Percentiles rank a stretch among this genome's conserved stretches.
Conservation (phyloP, 2,888 invertebrate species). For the Tetragonisca angustula region DNA sequence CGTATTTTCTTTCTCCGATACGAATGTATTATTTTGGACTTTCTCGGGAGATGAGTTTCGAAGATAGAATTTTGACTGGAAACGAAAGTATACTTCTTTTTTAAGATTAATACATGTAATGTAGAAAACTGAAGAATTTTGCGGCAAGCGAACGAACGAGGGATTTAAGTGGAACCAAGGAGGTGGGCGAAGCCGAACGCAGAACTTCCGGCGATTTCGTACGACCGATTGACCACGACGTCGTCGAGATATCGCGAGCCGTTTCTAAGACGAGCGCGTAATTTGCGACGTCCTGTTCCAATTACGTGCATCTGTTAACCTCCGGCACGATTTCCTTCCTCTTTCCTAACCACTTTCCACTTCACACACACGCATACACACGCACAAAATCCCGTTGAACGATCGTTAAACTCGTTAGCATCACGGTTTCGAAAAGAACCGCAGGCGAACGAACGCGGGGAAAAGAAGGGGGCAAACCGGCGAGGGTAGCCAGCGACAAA, state of each 20-base stretch:
- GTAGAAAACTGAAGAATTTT: no score
- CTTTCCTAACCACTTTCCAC: background rate
- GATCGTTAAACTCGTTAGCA: constrained; percentile 34
- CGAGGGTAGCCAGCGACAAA: constrained; percentile 63
- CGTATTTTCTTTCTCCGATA: background rate
- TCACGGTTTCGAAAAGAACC: constrained; percentile 53
- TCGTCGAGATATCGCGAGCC: constrained; percentile 73
- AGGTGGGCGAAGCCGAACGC: constrained; percentile 19
- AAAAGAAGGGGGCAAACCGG: background rate
- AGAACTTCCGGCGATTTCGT: constrained; percentile 65
- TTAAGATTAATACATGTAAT: no score
- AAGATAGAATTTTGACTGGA: no score
- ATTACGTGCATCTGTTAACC: constrained; percentile 71
- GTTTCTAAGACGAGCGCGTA: constrained; percentile 59
- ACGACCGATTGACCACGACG: constrained; percentile 63
- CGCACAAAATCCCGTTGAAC: constrained; percentile 42
- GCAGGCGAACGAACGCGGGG: constrained; percentile 55
- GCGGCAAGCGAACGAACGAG: background rate
- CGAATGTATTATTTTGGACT: background rate
- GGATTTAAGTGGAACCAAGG: constrained; percentile 23
- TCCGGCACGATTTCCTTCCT: constrained; percentile 31
- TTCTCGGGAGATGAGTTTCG: background rate
- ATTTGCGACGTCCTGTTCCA: constrained; percentile 73
- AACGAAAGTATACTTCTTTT: no score
- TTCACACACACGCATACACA: background rate